phyloP scores from a whole-genome alignment of 2,797 vertebrate species.

The Adelosebastes latens region DNA sequence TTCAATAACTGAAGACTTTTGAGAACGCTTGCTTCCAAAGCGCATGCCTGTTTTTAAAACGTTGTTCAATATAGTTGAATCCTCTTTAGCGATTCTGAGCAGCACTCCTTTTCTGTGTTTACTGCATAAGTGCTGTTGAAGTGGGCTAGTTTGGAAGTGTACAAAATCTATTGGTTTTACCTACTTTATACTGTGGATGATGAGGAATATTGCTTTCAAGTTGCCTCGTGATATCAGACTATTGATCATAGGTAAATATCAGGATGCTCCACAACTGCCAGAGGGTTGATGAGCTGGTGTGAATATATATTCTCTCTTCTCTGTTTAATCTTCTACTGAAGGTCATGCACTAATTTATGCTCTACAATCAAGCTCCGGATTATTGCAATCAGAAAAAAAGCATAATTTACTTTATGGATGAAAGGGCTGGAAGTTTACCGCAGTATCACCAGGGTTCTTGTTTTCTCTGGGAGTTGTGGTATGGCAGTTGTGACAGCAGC shows the following conservation, averaged over 20 bases:
- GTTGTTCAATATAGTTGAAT: background rate
- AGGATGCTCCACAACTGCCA: background rate
- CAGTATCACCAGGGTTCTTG: background rate
- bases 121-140: background rate
- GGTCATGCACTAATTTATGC: background rate
- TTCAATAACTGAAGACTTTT: conserved; percentile 51
- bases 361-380: background rate
- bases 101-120: conserved; percentile 15
- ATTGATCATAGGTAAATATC: background rate
- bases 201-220: background rate
- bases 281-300: background rate
- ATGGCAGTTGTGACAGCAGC: conserved; percentile 15
- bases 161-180: background rate
- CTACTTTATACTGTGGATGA: background rate
- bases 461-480: background rate
- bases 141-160: background rate
- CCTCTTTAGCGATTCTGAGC: background rate
- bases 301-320: background rate
- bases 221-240: background rate
- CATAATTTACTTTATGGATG: background rate
- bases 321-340: background rate
- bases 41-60: background rate
- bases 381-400: background rate
- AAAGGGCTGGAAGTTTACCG: background rate
- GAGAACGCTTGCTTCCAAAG: conserved; percentile 12